Conservation (phyloP, 2,113 vertebrate species). For the Lycaon pictus region DNA sequence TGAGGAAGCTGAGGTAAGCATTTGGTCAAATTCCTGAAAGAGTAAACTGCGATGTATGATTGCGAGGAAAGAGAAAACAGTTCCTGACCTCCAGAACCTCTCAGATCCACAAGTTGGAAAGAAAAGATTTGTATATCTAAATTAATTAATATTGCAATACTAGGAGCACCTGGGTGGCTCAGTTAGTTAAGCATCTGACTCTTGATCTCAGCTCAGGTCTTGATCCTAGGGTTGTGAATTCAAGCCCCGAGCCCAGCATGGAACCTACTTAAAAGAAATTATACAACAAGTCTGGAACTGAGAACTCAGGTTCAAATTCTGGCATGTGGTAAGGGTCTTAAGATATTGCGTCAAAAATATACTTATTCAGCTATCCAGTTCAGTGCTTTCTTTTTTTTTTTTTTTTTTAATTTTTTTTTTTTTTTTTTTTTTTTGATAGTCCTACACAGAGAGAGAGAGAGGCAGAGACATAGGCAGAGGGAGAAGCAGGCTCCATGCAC, state of each 20-base stretch:
- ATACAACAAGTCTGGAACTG: background rate
- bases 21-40: conserved; percentile 53
- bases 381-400: background rate
- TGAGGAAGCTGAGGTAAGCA: background rate
- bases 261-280: background rate
- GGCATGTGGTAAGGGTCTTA: background rate
- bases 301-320: conserved; percentile 31
- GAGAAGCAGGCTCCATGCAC: too few relatives aligned
- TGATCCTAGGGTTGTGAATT: background rate
- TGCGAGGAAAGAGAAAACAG: background rate
- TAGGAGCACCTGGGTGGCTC: background rate
- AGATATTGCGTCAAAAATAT: background rate
- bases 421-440: too few relatives aligned
- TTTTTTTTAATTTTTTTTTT: background rate
- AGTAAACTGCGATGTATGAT: background rate
- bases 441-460: too few relatives aligned
- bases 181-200: background rate
- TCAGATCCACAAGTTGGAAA: background rate
- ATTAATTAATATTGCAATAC: conserved; percentile 16
- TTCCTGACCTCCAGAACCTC: background rate
- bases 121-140: background rate
- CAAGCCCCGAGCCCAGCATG: background rate
- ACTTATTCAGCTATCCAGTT: background rate
- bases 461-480: too few relatives aligned
- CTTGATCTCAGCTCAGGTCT: background rate